Base-by-base conservation (phyloP, 1,140 invertebrate genomes). In the Drosophila nigromelanica region DNA sequence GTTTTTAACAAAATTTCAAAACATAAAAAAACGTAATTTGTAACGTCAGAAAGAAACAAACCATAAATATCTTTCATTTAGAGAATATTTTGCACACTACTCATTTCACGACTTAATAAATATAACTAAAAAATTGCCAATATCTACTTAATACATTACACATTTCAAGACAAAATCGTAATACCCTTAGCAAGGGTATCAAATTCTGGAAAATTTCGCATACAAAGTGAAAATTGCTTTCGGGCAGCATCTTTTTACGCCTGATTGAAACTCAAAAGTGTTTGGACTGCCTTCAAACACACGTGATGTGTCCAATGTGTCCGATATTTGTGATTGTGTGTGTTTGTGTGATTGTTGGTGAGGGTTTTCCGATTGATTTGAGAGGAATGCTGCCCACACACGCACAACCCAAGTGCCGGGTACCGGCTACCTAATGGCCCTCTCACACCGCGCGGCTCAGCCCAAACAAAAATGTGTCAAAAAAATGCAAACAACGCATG, bases 241-340 rank as follows among this genome's bases (percentile, higher is more conserved):
- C 43, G 76, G 83, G 61, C 75, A 77, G 69, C 72, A 89, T 89
- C 85, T 83, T 89, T 89, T 89, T 89, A 83, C 85, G 85, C 83
- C 80, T 89, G 83, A 89, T 80, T 89, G 83, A 73, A 89, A 56
- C 73, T 62, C 33, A 83, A 89, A 83, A 75, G 60, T 70, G 67
- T 73, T 73, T 73, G 18, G 43, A 47, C 35, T 51, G 66, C 39
- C 54, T 58, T 11, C n/a, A 47, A 18, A 47, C 56, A 45, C 39
- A 54, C 33, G 43, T 56, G n/a, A 48, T 43, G 63, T 52, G 43
- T n/a, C 54, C 45, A 55, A 58, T 61, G 73, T n/a, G n/a, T n/a
- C n/a, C n/a, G n/a, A n/a, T n/a, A n/a, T n/a, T n/a, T 68, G 43
- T 62, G 51, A 37, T 58, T 24, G 50, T 5, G 33, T 39, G 39